Conservation (phyloP, 2,888 invertebrate species). For the Archips xylosteana region DNA sequence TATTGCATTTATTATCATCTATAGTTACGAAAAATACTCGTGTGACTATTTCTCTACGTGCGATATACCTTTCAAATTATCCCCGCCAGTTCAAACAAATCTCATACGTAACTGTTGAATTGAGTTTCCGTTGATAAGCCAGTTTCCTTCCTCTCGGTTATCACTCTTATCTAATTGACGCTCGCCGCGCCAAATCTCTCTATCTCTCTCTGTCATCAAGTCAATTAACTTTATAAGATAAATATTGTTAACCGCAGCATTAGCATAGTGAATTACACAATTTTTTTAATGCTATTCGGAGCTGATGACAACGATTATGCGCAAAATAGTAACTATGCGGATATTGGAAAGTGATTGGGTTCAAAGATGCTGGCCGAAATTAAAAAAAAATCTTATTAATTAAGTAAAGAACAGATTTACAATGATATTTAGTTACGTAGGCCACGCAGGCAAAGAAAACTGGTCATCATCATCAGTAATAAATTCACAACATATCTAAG, state of each 20-base stretch:
- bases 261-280: background rate
- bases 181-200: slow-evolving; percentile 20
- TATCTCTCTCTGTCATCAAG: slow-evolving; percentile 12
- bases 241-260: background rate
- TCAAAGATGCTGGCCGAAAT: background rate
- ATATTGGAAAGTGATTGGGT: background rate
- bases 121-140: slow-evolving; percentile 71
- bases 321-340: background rate
- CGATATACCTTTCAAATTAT: background rate
- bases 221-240: slow-evolving; percentile 4
- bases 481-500: too few relatives aligned
- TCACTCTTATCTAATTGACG: slow-evolving; percentile 39
- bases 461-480: too few relatives aligned
- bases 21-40: background rate
- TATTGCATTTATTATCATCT: too few relatives aligned
- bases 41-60: background rate
- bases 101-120: slow-evolving; percentile 46
- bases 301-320: background rate
- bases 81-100: slow-evolving; percentile 15
- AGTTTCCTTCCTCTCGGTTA: slow-evolving; percentile 71
- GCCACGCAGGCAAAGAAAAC: too few relatives aligned
- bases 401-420: too few relatives aligned
- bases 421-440: too few relatives aligned
- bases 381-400: background rate
- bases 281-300: background rate